Base-by-base conservation (phyloP, 2,888 invertebrate genomes). In the Galerucella nymphaeae region DNA sequence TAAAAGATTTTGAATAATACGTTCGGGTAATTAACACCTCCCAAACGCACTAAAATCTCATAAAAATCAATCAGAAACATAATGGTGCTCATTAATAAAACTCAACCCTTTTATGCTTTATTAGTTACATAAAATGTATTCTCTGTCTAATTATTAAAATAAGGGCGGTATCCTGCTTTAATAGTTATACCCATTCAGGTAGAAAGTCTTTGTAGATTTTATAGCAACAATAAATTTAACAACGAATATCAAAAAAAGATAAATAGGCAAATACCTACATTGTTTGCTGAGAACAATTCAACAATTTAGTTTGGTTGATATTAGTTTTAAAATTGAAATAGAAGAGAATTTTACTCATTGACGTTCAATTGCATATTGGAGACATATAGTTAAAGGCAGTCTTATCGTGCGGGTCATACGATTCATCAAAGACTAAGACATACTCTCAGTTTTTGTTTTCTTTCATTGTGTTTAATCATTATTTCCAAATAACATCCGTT, bases 61-160 rank as follows among this genome's bases (percentile, higher is more conserved):
- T 68, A 68, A 68, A 67, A 68, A 68, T 68, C 68, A 68, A 68
- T 68, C 68, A 68, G 62, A 68, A 68, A 62, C 62, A 53, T 68
- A 68, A 68, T 68, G 68, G 48, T 38, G 62, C 68, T 68, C 68
- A 68, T 68, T 68, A 68, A 68, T 68, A 68, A 62, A 62, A 61
- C 23, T 59, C 68, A 61, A 68, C 68, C 68, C 68, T 68, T 68
- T 68, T 68, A 62, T 61, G 68, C 68, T 68, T 61, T 62, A 61
- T 68, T 68, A 62, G 50, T 62, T 68, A 62, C 68, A 68, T 50
- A 53, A 50, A 65, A 30, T 65, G 45, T 65, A 65, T 65, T 65
- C 53, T 18, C 9, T n/a, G 53, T 20, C 23, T 65, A 65, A 48
- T 65, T 65, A 63, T 63, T 20, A 48, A 20, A 63, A 45, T 48